phyloP scores from a whole-genome alignment of 2,888 invertebrate species.

The Meteorus colon region DNA sequence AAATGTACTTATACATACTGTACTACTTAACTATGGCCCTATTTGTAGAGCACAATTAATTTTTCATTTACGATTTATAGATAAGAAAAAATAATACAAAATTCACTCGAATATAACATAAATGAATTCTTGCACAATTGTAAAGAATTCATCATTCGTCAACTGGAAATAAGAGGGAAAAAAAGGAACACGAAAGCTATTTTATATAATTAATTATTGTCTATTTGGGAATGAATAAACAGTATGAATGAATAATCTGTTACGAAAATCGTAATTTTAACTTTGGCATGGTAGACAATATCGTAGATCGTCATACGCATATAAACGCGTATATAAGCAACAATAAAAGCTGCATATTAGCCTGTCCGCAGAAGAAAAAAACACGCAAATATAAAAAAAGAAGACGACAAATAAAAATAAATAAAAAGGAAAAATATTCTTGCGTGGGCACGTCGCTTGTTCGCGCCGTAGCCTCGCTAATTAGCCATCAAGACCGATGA shows the following conservation, averaged over 20 bases:
- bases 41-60: slow-evolving; percentile 11
- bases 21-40: slow-evolving; percentile 6
- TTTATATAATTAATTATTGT: slow-evolving; percentile 17
- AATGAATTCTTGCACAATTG: neutral
- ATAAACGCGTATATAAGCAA: neutral
- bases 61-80: neutral
- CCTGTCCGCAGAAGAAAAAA: slow-evolving; percentile 7
- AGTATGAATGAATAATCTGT: slow-evolving; percentile 3
- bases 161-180: neutral
- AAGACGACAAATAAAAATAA: slow-evolving; percentile 49
- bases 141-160: no score
- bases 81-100: slow-evolving; percentile 24
- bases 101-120: slow-evolving; percentile 8
- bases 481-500: slow-evolving; percentile 68
- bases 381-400: slow-evolving; percentile 35
- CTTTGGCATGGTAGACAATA: neutral
- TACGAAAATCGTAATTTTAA: neutral
- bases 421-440: slow-evolving; percentile 57
- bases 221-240: neutral
- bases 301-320: neutral
- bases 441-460: slow-evolving; percentile 59
- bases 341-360: slow-evolving; percentile 8
- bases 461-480: slow-evolving; percentile 67
- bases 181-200: neutral
- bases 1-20: neutral